Base-by-base conservation (phyloP, 2,888 invertebrate genomes). In the Pyrrhopygopsis socrates region DNA sequence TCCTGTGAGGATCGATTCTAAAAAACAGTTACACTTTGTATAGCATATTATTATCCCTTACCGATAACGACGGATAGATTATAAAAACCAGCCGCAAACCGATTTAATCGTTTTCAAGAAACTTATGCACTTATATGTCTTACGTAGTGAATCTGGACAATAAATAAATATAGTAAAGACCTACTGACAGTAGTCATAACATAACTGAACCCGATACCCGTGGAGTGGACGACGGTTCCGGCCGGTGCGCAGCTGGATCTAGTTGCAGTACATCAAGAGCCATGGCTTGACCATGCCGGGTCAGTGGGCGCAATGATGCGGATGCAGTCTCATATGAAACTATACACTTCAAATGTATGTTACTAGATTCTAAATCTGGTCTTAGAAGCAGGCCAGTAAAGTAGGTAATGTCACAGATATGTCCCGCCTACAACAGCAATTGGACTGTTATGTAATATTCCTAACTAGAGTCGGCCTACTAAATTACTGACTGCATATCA, bases 161-260 rank as follows among this genome's bases (percentile, higher is more conserved):
- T 18, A n/a, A n/a, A n/a, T n/a, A n/a, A n/a, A n/a, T n/a, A n/a
- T 60, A 60, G 27, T 27, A 27, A 15, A 60, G 60, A 60, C 60
- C 63, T 63, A 63, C 60, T 60, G 27, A 13, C 63, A 76, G 76
- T 65, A 34, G 71, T 75, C 75, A 45, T 74, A 75, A 50, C 60
- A 70, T 45, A 80, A 29, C 30, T 50, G 95, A 96, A 97, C 95
- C 94, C 91, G 97, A 98, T 97, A 98, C 94, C 95, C 97, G 97
- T 97, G 97, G 87, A 90, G 74, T 80, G 84, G 83, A 87, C 88
- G 71, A 86, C 78, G 86, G 92, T 92, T 91, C 88, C 91, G 87
- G 81, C 60, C 74, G 82, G 77, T 89, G 92, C 84, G 50, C 83
- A 58, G 34, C 67, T 60, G 71, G 90, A 90, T 93, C 87, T 75